phyloP scores from a whole-genome alignment of 2,888 invertebrate genomes.

The Rhagonycha fulva region DNA sequence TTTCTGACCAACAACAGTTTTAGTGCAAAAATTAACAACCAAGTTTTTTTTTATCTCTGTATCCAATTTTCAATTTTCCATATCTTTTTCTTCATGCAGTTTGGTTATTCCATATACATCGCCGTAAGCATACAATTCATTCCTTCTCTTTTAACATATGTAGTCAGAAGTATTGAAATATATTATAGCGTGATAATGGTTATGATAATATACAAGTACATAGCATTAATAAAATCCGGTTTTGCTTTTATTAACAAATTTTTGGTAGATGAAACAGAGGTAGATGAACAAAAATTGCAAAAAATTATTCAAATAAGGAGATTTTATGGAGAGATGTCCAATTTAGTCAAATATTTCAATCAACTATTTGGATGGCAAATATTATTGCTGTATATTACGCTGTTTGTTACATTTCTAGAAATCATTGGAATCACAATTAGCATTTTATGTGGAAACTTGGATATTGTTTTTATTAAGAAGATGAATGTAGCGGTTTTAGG shows the following conservation, averaged over 20 bases:
- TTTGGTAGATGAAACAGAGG: not conserved
- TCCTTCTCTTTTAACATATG: not conserved
- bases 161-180: not conserved
- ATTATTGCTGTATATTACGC: not conserved
- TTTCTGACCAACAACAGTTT: no score
- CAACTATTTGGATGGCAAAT: not conserved
- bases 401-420: not conserved
- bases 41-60: not conserved
- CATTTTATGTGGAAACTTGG: not conserved
- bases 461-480: not conserved
- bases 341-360: not conserved
- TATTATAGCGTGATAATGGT: conserved; percentile 1
- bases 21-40: not conserved
- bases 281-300: not conserved
- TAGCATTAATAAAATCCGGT: not conserved
- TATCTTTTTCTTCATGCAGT: not conserved
- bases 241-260: not conserved
- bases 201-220: conserved; percentile 1
- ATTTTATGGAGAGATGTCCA: not conserved
- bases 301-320: not conserved
- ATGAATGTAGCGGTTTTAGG: not conserved
- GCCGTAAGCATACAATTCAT: not conserved
- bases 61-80: not conserved
- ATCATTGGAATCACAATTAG: not conserved
- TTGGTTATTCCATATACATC: not conserved